These are phyloP conservation scores for Archivesica marissinica DNA, from an alignment of 1,140 invertebrate species.

Conservation along the genomic window DNA sequence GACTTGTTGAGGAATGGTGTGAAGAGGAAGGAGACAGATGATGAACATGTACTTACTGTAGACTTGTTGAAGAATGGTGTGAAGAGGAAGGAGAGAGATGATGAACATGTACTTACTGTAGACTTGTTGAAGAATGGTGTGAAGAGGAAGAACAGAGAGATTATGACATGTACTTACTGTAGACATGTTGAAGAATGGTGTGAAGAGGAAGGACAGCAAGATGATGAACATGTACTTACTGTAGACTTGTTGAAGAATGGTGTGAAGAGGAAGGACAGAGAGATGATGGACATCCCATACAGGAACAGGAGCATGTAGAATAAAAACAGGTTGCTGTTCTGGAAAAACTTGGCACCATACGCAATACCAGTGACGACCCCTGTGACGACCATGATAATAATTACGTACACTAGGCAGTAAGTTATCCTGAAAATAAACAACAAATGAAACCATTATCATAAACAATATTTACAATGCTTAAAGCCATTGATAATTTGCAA, in stretches of 20 bases:
- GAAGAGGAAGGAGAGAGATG: too few species aligned
- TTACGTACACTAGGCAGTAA: conserved; percentile 92
- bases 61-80: too few species aligned
- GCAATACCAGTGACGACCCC: conserved; percentile 89
- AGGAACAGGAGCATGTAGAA: conserved; percentile 91
- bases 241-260: conserved; percentile 93
- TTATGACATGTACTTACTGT: too few species aligned
- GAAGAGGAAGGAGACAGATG: too few species aligned
- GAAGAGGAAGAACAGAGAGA: too few species aligned
- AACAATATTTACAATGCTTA: too few species aligned
- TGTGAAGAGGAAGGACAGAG: conserved; percentile 93
- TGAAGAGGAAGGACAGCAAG: conserved; percentile 92
- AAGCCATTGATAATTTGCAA: too few species aligned
- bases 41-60: too few species aligned
- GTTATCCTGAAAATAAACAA: conserved; percentile 88
- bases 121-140: too few species aligned
- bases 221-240: conserved; percentile 86
- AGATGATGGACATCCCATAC: conserved; percentile 92
- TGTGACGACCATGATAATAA: conserved; percentile 84
- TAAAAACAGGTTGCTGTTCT: conserved; percentile 90
- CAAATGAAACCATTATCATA: neutral
- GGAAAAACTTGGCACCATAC: conserved; percentile 89
- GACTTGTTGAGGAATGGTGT: too few species aligned
- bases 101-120: too few species aligned
- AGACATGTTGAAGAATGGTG: conserved; percentile 93